Evolutionary conservation across 2,797 vertebrate genomes (phyloP).

Genomic region (Peromyscus aztecus): DNA sequence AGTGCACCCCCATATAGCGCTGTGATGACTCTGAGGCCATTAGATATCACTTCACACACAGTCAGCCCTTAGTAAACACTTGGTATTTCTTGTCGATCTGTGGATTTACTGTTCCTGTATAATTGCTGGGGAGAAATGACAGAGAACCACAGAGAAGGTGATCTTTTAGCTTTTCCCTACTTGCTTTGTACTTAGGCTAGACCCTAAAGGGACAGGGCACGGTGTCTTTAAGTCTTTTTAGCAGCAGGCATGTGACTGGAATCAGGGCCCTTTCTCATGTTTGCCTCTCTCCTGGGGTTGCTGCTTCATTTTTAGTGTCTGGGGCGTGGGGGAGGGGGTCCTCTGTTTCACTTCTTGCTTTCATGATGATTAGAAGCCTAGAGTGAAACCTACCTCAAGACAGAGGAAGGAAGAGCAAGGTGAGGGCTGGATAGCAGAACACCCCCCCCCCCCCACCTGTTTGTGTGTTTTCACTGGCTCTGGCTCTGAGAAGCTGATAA

Average conservation of each 20-base stretch:
- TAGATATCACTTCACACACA: not conserved
- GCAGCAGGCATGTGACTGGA: not conserved
- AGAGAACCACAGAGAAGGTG: not conserved
- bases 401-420: conserved; percentile 74
- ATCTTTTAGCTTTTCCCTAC: not conserved
- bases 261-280: not conserved
- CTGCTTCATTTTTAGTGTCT: conserved; percentile 66
- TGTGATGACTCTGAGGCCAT: not conserved
- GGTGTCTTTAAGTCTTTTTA: fast-evolving
- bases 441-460: not conserved
- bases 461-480: not conserved
- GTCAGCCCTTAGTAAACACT: not conserved
- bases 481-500: conserved; percentile 5
- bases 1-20: not conserved
- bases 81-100: not conserved
- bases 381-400: conserved; percentile 66
- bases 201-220: not conserved
- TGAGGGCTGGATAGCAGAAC: conserved; percentile 45
- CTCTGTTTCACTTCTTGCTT: conserved; percentile 87
- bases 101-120: not conserved
- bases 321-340: not conserved
- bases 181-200: not conserved
- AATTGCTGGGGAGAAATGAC: not conserved
- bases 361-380: conserved; percentile 78
- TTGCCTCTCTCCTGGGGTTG: not conserved